Evolutionary conservation across 2,113 vertebrate genomes (phyloP).

Genomic region (Phrynocephalus versicolor): DNA sequence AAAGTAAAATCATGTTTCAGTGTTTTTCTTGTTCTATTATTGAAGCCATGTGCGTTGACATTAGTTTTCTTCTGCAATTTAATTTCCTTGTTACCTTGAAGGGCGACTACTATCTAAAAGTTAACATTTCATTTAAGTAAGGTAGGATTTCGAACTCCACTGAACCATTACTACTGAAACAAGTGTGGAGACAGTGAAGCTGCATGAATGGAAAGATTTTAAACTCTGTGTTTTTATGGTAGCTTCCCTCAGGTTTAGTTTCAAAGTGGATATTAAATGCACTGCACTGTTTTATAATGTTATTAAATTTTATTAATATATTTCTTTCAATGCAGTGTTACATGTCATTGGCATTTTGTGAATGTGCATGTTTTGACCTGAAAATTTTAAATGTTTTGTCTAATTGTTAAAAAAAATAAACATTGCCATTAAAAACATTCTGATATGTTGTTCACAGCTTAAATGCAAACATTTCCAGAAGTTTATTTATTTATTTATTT

Average conservation of each 20-base stretch:
- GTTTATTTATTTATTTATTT: too few relatives aligned
- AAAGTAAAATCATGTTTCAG: conserved; percentile 42
- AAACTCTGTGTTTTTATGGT: conserved; percentile 82
- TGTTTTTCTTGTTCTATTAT: conserved; percentile 65
- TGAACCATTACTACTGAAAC: conserved; percentile 81
- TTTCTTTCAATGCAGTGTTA: conserved; percentile 76
- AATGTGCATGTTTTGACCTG: conserved; percentile 97
- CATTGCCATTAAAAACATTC: conserved; percentile 65
- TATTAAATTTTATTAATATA: conserved; percentile 72
- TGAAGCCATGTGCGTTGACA: conserved; percentile 71
- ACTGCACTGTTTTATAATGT: conserved; percentile 86
- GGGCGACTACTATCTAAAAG: conserved; percentile 57
- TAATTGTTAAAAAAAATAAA: conserved; percentile 85
- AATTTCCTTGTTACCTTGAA: conserved; percentile 62
- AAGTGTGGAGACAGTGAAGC: conserved; percentile 78
- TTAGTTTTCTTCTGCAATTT: conserved; percentile 59
- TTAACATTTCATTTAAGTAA: conserved; percentile 63
- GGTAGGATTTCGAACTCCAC: conserved; percentile 66
- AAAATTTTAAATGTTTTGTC: conserved; percentile 93
- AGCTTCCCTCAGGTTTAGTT: conserved; percentile 85
- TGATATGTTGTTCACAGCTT: conserved; percentile 43
- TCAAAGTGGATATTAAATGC: conserved; percentile 77
- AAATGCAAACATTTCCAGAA: not conserved
- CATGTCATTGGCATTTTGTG: conserved; percentile 84
- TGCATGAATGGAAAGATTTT: conserved; percentile 88